Base-by-base conservation (phyloP, 2,888 invertebrate species). In the Ariolimax columbianus region DNA sequence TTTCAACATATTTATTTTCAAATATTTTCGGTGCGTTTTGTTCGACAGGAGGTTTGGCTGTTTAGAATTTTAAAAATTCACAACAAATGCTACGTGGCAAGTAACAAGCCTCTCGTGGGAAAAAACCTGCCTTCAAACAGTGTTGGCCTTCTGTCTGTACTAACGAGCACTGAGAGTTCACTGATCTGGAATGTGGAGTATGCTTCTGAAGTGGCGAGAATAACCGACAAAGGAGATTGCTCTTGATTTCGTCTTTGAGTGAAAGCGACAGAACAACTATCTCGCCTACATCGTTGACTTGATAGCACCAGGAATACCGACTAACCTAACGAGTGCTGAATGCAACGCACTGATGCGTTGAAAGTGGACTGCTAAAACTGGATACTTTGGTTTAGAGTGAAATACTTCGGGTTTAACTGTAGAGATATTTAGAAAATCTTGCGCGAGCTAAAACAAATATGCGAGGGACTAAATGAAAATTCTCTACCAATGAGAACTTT, bases 111-210 rank as follows among this genome's bases (percentile, higher is more conserved):
- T 26, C 73, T 26, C 40, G 26, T 40, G 73, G 2, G 73, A 9
- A 73, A 73, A 66, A 40, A n/a, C 43, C 43, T 40, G 17, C 43
- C 36, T 43, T 73, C 73, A 73, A 73, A 73, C 73, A 23, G 11
- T 2, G 23, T 40, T 40, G 4, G 43, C 43, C 43, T 73, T 73
- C n/a, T 43, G 4, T 72, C 19, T n/a, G n/a, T n/a, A 38, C 73
- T 26, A 73, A 38, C 73, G 1, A 73, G 73, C 40, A 73, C 26
- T 9, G 19, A 51, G 33, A 51, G 51, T 1, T 43, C n/a, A n/a
- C 14, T 9, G 33, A 77, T 36, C 23, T 33, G 77, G 77, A 40
- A 77, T 77, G 1, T 77, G 1, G 33, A 30, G 51, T 33, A 77
- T 55, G 51, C 77, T 47, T 55, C 51, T 77, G 77, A 77, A 55